These are phyloP conservation scores for Hephaestus fuliginosus DNA, from an alignment of 2,797 vertebrate genomes.

Conservation along the genomic window DNA sequence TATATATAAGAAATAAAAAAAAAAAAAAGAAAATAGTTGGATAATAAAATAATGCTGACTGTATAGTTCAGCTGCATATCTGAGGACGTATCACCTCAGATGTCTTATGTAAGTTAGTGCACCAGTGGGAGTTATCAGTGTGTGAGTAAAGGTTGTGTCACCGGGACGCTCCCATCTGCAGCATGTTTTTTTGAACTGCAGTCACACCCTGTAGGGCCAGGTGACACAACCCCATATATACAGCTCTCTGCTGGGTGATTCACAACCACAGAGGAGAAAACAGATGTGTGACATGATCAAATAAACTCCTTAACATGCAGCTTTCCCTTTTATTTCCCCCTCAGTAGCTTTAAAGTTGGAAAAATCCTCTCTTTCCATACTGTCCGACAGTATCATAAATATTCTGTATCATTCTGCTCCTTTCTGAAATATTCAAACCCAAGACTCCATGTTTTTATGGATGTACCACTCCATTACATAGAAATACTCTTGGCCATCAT, in stretches of 20 bases:
- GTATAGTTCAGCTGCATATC: background rate
- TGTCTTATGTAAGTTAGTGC: slow-evolving; percentile 24
- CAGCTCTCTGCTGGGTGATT: background rate
- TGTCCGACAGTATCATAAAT: background rate
- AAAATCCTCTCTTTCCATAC: no score
- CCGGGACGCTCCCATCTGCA: slow-evolving; percentile 56
- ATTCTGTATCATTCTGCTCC: background rate
- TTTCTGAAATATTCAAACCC: background rate
- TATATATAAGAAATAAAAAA: background rate
- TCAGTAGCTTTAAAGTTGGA: background rate
- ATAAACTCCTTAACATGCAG: background rate
- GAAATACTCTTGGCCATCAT: background rate
- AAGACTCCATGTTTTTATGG: background rate
- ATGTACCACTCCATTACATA: background rate
- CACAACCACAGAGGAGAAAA: background rate
- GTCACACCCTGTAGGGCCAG: slow-evolving; percentile 49
- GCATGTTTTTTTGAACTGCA: slow-evolving; percentile 28
- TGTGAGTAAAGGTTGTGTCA: slow-evolving; percentile 66
- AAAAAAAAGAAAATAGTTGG: background rate
- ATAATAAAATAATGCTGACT: background rate
- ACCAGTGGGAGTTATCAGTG: slow-evolving; percentile 24
- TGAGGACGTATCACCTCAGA: background rate
- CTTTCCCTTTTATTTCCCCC: background rate
- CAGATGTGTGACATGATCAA: slow-evolving; percentile 9
- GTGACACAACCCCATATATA: slow-evolving; percentile 8